Evolutionary conservation across 2,113 vertebrate species (phyloP).

Genomic region (Myrmophylax atrothorax): DNA sequence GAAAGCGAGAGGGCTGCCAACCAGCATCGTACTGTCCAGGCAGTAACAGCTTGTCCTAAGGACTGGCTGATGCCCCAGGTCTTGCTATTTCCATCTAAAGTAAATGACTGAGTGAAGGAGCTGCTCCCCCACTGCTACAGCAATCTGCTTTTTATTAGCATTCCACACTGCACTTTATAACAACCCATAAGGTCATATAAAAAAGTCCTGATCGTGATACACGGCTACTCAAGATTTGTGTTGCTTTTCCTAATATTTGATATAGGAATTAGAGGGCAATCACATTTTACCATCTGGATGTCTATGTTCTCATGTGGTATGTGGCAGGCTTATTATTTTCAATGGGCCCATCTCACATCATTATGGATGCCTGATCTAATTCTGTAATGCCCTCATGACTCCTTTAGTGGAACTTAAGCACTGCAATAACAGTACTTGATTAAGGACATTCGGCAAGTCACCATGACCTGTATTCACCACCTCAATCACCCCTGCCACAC

Average conservation of each 20-base stretch:
- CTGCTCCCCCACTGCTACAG: neutral
- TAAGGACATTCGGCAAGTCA: fast-evolving
- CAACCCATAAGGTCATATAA: neutral
- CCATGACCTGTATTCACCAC: neutral
- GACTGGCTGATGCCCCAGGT: neutral
- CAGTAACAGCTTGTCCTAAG: neutral
- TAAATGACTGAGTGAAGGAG: neutral
- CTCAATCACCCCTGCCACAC: neutral
- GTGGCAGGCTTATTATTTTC: neutral
- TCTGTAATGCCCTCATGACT: neutral
- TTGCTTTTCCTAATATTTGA: neutral
- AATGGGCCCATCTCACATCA: neutral
- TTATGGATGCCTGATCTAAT: neutral
- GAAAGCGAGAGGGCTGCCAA: neutral
- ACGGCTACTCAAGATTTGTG: neutral
- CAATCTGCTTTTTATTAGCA: neutral
- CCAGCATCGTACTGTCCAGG: fast-evolving
- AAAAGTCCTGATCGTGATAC: neutral
- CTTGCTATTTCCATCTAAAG: neutral
- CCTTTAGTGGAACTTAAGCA: neutral
- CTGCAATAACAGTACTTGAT: neutral
- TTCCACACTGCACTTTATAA: neutral
- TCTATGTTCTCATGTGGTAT: neutral
- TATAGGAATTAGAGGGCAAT: neutral
- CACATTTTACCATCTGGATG: neutral